Base-by-base conservation (phyloP, 2,113 vertebrate species). In the Pterocles gutturalis region DNA sequence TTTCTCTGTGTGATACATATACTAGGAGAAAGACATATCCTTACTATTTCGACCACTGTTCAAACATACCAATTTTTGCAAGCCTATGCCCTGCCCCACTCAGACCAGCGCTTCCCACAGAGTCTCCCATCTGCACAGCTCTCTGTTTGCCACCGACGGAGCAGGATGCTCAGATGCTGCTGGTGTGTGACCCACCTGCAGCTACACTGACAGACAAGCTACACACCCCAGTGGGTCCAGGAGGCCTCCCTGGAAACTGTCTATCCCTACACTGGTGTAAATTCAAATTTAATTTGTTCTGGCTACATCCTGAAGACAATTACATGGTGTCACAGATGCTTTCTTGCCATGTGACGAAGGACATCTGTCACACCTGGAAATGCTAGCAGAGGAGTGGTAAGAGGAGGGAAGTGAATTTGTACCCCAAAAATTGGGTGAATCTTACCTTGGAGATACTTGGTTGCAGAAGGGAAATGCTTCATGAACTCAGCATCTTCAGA, bases 141-240 rank as follows among this genome's bases (percentile, higher is more conserved):
- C n/a, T 51, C 43, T 33, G 0, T 24, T 54, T n/a, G 61, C 83
- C 75, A 7, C 14, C 5, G 2, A 6, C 2, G 0, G 15, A 18
- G 19, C 1, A 13, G 66, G 66, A 5, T 17, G 11, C 17, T 49
- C 2, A 2, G 65, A 4, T 45, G 41, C 36, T 66, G 71, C 89
- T 20, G 41, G 2, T 8, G 54, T 4, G 51, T 12, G 82, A 66
- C 90, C 69, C 53, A 29, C 17, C 3, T 7, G 31, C 65, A 84
- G 82, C 77, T 46, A 65, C 53, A 25, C 4, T 1, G 1, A 25
- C 46, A 51, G 53, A 53, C 67, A 10, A 29, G 62, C n/a, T 64
- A 28, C 53, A 17, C 62, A 11, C 29, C 20, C 49, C 72, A 17
- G n/a, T 1, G 31, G 18, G 53, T 72, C 34, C 72, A 46, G 26